Base-by-base conservation (phyloP, 2,888 invertebrate species). In the Macrophya annulata region DNA sequence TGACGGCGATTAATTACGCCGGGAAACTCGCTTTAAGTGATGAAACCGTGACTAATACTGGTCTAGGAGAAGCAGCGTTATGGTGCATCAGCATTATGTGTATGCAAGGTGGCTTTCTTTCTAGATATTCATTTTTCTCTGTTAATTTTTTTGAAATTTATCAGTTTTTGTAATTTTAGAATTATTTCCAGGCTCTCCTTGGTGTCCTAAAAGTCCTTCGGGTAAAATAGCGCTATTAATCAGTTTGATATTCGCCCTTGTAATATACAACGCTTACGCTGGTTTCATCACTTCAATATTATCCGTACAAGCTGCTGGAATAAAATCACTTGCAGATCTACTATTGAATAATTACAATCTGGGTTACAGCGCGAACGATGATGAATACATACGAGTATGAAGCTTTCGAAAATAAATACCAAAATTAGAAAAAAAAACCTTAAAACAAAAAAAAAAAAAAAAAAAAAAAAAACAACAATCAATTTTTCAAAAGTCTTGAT, bases 211-310 rank as follows among this genome's bases (percentile, higher is more conserved):
- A 1, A 95, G 94, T 21, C 94, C 94, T 0, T 94, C 96, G 0
- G 95, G 95, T 0, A 95, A 95, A 89, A 92, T 95, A 2, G 93
- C 96, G 4, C 93, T 96, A 1, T 93, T 96, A 25, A 94, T 94
- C 0, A 95, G 95, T 85, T 90, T 96, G 45, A 92, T 95, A 6
- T 96, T 96, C 88, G 95, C 95, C 0, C 93, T 96, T 85, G 94
- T 96, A 10, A 96, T 95, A 8, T 96, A 96, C 90, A 96, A 96
- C 89, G 95, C 96, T 0, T 96, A 96, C 88, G 96, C 96, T 0
- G 96, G 96, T 0, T 96, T 96, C 88, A 96, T 96, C 81, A 96
- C 96, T 0, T 96, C 96, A 0, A 95, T 96, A 71, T 91, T 96
- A 83, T 96, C 96, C 0, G 95, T 96, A 0, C 94, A 96, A 81